Evolutionary conservation across 2,888 invertebrate species (phyloP).

Genomic region (Tromatobia lineatoria): DNA sequence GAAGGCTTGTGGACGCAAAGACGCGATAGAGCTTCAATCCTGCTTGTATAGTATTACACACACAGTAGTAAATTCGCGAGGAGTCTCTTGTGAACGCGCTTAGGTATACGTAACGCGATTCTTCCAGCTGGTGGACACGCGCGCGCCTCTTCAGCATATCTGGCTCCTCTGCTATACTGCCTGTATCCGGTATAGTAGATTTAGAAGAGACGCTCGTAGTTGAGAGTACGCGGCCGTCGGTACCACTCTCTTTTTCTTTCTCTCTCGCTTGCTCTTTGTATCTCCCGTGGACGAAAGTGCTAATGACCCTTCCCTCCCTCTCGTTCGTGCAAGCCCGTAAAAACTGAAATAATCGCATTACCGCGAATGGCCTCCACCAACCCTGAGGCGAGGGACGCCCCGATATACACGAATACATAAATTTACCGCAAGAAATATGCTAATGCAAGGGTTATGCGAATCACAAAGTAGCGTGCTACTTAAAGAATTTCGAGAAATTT

Average conservation of each 20-base stretch:
- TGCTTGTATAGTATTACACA: slow-evolving; percentile 9
- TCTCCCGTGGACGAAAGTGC: slow-evolving; percentile 54
- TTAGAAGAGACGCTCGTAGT: slow-evolving; percentile 8
- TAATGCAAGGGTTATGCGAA: background rate
- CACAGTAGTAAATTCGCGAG: background rate
- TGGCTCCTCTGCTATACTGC: background rate
- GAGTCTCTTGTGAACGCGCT: background rate
- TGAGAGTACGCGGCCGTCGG: too few relatives aligned
- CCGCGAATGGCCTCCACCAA: slow-evolving; percentile 34
- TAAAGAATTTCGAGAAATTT: background rate
- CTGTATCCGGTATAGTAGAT: background rate
- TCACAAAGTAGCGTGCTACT: background rate
- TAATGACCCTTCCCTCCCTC: slow-evolving; percentile 56
- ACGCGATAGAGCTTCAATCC: background rate
- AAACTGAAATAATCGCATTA: slow-evolving; percentile 55
- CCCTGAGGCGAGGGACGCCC: background rate
- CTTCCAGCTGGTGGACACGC: slow-evolving; percentile 23
- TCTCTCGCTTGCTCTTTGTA: background rate
- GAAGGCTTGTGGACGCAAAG: background rate
- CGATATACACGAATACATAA: slow-evolving; percentile 1
- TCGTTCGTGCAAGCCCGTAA: slow-evolving; percentile 37
- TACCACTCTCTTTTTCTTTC: too few relatives aligned
- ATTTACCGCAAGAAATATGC: background rate
- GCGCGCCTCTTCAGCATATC: slow-evolving; percentile 3
- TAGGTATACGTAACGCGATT: slow-evolving; percentile 17